phyloP scores from a whole-genome alignment of 2,113 vertebrate genomes.

The Rhinolophus sinicus region DNA sequence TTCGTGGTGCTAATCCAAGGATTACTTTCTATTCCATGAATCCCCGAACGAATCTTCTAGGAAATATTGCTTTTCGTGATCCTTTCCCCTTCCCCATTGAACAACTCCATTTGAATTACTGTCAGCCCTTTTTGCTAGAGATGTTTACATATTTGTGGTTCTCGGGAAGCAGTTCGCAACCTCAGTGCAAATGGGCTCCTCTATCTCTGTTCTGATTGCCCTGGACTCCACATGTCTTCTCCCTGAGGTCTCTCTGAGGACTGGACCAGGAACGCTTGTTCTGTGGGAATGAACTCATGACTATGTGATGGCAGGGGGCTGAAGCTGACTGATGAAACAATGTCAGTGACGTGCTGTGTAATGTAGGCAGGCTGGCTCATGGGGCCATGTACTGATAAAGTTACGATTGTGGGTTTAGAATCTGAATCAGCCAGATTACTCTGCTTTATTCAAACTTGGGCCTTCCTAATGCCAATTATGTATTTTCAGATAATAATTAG shows the following conservation, averaged over 20 bases:
- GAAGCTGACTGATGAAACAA: not conserved
- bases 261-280: not conserved
- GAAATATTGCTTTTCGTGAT: not conserved
- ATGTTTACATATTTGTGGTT: not conserved
- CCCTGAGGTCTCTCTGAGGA: constrained; percentile 9
- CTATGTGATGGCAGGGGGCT: not conserved
- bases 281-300: not conserved
- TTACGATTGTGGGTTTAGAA: not conserved
- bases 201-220: not conserved
- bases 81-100: not conserved
- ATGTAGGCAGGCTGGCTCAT: not conserved
- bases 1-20: not conserved
- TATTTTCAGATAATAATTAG: not conserved
- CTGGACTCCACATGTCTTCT: not conserved
- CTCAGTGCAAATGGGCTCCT: not conserved
- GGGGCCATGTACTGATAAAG: not conserved
- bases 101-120: not conserved
- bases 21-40: not conserved
- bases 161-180: not conserved
- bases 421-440: not conserved
- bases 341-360: not conserved
- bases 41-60: not conserved
- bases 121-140: not conserved
- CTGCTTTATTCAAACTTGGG: not conserved
- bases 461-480: not conserved